Percentiles rank a stretch among this genome's conserved stretches.
Conservation (phyloP, 92 coral and sea anemone genomes). For the Actinernus sp. region DNA sequence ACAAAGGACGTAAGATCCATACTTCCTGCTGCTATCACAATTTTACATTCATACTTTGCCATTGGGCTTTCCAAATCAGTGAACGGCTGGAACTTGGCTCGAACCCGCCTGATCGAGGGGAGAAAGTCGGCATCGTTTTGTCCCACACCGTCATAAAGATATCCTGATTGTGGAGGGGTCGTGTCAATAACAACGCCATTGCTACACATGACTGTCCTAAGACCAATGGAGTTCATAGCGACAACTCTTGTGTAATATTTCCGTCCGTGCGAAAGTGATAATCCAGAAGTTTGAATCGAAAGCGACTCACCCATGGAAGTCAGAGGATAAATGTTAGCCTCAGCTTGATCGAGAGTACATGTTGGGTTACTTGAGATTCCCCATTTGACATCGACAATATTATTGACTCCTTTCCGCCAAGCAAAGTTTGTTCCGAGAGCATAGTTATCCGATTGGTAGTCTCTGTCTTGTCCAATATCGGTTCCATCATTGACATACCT, state of each 20-base stretch:
- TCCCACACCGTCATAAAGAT: slow-evolving; percentile 70
- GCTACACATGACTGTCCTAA: slow-evolving; percentile 89
- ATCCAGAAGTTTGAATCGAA: slow-evolving; percentile 80
- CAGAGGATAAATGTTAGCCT: slow-evolving; percentile 75
- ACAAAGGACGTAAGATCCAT: slow-evolving; percentile 63
- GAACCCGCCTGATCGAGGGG: slow-evolving; percentile 78
- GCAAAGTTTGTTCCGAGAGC: slow-evolving; percentile 83
- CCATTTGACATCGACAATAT: slow-evolving; percentile 77
- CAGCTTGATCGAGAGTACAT: slow-evolving; percentile 77
- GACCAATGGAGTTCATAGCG: slow-evolving; percentile 76
- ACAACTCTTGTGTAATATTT: slow-evolving; percentile 85
- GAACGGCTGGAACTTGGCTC: slow-evolving; percentile 72
- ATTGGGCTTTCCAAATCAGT: slow-evolving; percentile 88
- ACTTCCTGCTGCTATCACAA: slow-evolving; percentile 41
- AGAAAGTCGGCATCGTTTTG: slow-evolving; percentile 57
- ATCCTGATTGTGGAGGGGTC: slow-evolving; percentile 82
- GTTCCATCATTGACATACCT: slow-evolving; percentile 85
- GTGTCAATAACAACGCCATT: slow-evolving; percentile 87
- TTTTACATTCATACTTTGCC: slow-evolving; percentile 86
- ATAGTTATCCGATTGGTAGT: slow-evolving; percentile 76
- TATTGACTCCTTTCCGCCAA: slow-evolving; percentile 37
- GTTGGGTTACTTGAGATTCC: slow-evolving; percentile 73
- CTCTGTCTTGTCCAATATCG: slow-evolving; percentile 45
- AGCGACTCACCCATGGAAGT: slow-evolving; percentile 80
- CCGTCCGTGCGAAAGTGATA: slow-evolving; percentile 67